Evolutionary conservation across 2,113 vertebrate species (phyloP), one percentile per base, ranked within the genome.

Genomic region (Pseudopodoces humilis): DNA sequence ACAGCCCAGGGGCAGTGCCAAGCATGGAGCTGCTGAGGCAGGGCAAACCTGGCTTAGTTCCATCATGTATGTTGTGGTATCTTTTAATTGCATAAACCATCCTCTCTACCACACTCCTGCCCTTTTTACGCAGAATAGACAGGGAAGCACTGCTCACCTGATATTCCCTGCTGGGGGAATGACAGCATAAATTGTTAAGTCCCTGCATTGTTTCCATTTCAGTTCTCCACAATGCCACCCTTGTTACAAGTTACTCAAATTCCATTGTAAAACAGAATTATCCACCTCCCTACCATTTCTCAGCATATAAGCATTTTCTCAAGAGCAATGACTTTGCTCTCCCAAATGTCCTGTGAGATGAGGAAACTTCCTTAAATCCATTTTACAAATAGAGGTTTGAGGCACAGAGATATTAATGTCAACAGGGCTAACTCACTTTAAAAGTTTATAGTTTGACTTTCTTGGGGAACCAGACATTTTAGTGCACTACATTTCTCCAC

Each of bases 81-180:
- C 28, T 31, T 39, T 50, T 15, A 58, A 22, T 50, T 13, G 1
- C 64, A 53, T 9, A 12, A 20, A 3, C 31, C 68, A 8, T 9
- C n/a, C n/a, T 53, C 70, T 30, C 52, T 2, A 0, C 41, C 64
- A 6, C 0, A 0, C 20, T 87, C 35, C 49, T 20, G 28, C 8
- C 53, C 55, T 64, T 77, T 41, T 23, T 10, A 16, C 37, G 9
- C 21, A 23, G 46, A 86, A 72, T 1, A 60, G 39, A 68, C 0
- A 4, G 17, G 47, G 37, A 52, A n/a, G 25, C 50, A 9, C 37
- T 52, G 43, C 46, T 77, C 6, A 15, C 23, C 27, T n/a, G 46
- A n/a, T 65, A 27, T 6, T 77, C 50, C 22, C 82, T 55, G 18
- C 46, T 5, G 28, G 15, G 30, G 19, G 11, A 80, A 39, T 13